Percentiles rank a stretch among this genome's conserved stretches.
Evolutionary conservation across 2,888 invertebrate species (phyloP).

Genomic region (Eledona agricola): DNA sequence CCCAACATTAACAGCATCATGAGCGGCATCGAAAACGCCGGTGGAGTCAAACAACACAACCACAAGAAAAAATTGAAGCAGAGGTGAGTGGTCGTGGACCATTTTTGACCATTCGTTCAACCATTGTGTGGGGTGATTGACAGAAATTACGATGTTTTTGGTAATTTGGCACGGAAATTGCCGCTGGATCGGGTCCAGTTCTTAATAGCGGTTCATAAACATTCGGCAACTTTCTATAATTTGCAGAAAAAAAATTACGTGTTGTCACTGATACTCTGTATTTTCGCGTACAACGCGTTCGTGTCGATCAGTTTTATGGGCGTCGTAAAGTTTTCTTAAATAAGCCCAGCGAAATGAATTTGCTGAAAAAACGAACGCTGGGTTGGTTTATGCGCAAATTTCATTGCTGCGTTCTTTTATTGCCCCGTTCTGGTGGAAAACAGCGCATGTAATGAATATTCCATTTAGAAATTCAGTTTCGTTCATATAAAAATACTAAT

Average conservation of each 20-base stretch:
- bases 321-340: too few relatives aligned
- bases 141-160: conserved; percentile 34
- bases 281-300: too few relatives aligned
- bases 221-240: conserved; percentile 35
- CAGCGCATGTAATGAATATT: too few relatives aligned
- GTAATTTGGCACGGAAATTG: conserved; percentile 31
- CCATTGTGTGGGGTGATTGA: conserved; percentile 26
- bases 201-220: conserved; percentile 39
- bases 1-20: conserved; percentile 85
- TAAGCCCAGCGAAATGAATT: too few relatives aligned
- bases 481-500: too few relatives aligned
- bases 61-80: conserved; percentile 89
- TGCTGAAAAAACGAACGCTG: too few relatives aligned
- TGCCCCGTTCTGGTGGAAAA: too few relatives aligned
- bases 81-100: conserved; percentile 67
- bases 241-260: conserved; percentile 26
- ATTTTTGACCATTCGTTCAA: conserved; percentile 9
- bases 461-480: too few relatives aligned
- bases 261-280: conserved; percentile 7
- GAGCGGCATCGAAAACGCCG: conserved; percentile 91
- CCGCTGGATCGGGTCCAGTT: conserved; percentile 28
- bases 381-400: too few relatives aligned
- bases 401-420: too few relatives aligned
- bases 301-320: too few relatives aligned
- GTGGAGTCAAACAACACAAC: conserved; percentile 88